Base-by-base conservation (phyloP, 1,140 invertebrate genomes). In the Cherax quadricarinatus region DNA sequence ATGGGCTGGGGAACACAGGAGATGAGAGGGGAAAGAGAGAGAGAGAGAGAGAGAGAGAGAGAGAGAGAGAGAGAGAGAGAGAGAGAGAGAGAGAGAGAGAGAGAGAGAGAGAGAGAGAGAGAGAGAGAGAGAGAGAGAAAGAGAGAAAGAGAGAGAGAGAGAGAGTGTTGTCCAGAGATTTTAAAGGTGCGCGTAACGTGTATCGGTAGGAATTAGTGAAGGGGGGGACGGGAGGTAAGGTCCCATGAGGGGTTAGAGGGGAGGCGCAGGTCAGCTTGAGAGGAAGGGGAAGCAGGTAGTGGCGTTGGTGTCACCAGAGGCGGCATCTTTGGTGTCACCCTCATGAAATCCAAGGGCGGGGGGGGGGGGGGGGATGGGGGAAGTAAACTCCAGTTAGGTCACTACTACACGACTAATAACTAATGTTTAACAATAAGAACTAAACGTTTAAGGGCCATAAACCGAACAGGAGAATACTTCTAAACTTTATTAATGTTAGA, bases 1-100 rank as follows among this genome's bases (percentile, higher is more conserved):
- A 21, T 70, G 12, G 30, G 30, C 30, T 41, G 30, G 30, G 30
- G 30, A 41, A 41, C 30, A 41, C 30, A 41, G 18, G 66, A 21
- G 66, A 70, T 51, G 10, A 70, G 57, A 51, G 51, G 14, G 57
- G 51, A 21, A 51, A n/a, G 4, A 5, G 49, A 82, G 80, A 18
- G 18, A 53, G 41, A 53, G 49, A 18, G 81, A 83, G 51, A 57
- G 81, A 57, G 51, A 24, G 10, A 83, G 81, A 57, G 81, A 86
- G 60, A 70, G 60, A 41, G 84, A 70, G 57, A 41, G 30, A 21
- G 41, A 70, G 84, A 70, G 84, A 70, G 60, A 41, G 84, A 85
- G 48, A 41, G 83, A 10, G 4, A 30, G 57, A 18, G 81, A 83
- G 51, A 57, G 81, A 57, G 51, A 24, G 10, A 83, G 81, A 57